Evolutionary conservation across 2,113 vertebrate species (phyloP).

Genomic region (Dissostichus mawsoni): DNA sequence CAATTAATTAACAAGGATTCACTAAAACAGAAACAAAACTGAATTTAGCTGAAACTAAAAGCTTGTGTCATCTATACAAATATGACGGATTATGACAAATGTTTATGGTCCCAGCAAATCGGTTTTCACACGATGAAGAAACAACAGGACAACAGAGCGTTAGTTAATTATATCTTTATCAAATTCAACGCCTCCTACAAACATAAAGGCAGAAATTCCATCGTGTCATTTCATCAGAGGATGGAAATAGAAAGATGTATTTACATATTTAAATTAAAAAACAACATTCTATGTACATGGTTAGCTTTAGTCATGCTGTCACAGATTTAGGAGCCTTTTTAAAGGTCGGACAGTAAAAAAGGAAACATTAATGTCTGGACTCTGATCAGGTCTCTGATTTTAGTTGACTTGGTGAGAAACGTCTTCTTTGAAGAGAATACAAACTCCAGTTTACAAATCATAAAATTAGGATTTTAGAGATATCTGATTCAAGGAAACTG

Average conservation of each 20-base stretch:
- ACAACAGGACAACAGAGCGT: background rate
- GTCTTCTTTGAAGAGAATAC: background rate
- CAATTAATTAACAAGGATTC: no score
- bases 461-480: background rate
- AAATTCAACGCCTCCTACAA: constrained; percentile 58
- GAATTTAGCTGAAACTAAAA: background rate
- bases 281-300: constrained; percentile 39
- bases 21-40: no score
- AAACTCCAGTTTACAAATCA: background rate
- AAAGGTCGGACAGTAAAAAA: background rate
- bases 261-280: constrained; percentile 59
- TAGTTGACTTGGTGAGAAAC: background rate
- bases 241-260: constrained; percentile 28
- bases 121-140: background rate
- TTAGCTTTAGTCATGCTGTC: constrained; percentile 12
- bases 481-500: background rate
- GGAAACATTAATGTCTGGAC: background rate
- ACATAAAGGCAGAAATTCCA: constrained; percentile 45
- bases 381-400: no score
- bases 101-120: background rate
- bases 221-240: constrained; percentile 11
- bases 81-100: no score
- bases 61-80: background rate
- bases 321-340: background rate
- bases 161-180: constrained; percentile 47